phyloP scores from a whole-genome alignment of 2,113 vertebrate genomes.

The Clarias gariepinus region DNA sequence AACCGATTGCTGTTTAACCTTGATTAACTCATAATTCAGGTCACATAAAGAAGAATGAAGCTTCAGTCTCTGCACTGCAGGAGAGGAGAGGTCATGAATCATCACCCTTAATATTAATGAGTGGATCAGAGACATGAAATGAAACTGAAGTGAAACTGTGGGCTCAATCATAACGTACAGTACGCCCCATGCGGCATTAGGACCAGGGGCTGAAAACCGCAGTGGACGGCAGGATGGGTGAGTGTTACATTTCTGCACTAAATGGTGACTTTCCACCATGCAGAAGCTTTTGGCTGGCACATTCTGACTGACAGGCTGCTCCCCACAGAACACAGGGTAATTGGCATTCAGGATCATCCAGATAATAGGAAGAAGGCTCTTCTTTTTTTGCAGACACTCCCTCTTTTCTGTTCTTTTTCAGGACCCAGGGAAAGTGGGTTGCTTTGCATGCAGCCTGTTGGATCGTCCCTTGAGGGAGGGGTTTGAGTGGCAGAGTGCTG shows the following conservation, averaged over 20 bases:
- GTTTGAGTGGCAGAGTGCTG: slow-evolving; percentile 51
- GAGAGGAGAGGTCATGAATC: not conserved
- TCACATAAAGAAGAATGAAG: not conserved
- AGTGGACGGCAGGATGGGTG: slow-evolving; percentile 8
- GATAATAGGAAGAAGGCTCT: slow-evolving; percentile 66
- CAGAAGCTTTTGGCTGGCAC: slow-evolving; percentile 51
- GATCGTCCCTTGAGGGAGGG: slow-evolving; percentile 61
- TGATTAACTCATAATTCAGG: not conserved
- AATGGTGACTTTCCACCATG: slow-evolving; percentile 53
- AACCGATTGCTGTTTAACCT: no score
- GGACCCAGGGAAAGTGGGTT: slow-evolving; percentile 58
- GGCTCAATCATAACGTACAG: not conserved
- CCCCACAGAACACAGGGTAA: slow-evolving; percentile 71
- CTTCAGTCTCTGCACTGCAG: not conserved
- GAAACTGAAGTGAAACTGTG: not conserved
- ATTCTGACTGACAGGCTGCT: slow-evolving; percentile 72
- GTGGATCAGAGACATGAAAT: not conserved
- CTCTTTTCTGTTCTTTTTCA: slow-evolving; percentile 62
- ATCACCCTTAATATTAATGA: not conserved
- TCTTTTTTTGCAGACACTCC: slow-evolving; percentile 42
- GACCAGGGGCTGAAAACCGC: slow-evolving; percentile 15
- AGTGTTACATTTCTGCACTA: slow-evolving; percentile 42
- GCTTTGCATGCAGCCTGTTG: slow-evolving; percentile 72
- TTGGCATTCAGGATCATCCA: slow-evolving; percentile 76
- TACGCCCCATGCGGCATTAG: not conserved